Evolutionary conservation across 2,888 invertebrate genomes (phyloP), one percentile per base, ranked within the genome.

Genomic region (Athalia rosae): DNA sequence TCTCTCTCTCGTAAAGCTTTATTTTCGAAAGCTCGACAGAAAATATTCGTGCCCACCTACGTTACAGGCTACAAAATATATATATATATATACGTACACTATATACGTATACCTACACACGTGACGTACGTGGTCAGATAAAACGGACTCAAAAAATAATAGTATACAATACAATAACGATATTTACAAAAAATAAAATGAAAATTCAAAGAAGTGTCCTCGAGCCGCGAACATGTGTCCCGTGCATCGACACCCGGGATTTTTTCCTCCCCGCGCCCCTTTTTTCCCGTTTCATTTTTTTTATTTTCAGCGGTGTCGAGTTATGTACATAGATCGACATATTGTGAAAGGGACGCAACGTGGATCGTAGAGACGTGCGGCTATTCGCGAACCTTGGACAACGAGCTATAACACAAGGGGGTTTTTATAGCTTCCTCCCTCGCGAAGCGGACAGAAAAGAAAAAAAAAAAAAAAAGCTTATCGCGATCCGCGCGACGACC

Each of bases 391-490:
- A 58, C n/a, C 13, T 47, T 47, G 64, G 45, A 64, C 64, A 64
- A 64, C 15, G 64, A 45, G 7, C 64, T 47, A 62, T 8, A 47
- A n/a, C n/a, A n/a, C n/a, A n/a, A n/a, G 45, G 64, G 50, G 50
- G n/a, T 67, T 67, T 67, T 67, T 50, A 67, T 67, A 67, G 48
- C 50, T 67, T 67, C 50, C 67, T 50, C 48, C 67, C 41, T 64
- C 47, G 4, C 15, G 28, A 9, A 11, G 53, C 41, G 5, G 41
- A 28, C 28, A 28, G n/a, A n/a, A n/a, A n/a, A n/a, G n/a, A 41
- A 67, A 67, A 47, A 53, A 41, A 67, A 67, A 47, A 53, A n/a
- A 41, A 67, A 67, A 47, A 53, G 67, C 67, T 67, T 67, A 67
- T 67, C 67, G 48, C 67, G 67, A 67, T 67, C 50, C 13, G 28